phyloP scores from a whole-genome alignment of 2,888 invertebrate species.

The Troides oblongomaculatus region DNA sequence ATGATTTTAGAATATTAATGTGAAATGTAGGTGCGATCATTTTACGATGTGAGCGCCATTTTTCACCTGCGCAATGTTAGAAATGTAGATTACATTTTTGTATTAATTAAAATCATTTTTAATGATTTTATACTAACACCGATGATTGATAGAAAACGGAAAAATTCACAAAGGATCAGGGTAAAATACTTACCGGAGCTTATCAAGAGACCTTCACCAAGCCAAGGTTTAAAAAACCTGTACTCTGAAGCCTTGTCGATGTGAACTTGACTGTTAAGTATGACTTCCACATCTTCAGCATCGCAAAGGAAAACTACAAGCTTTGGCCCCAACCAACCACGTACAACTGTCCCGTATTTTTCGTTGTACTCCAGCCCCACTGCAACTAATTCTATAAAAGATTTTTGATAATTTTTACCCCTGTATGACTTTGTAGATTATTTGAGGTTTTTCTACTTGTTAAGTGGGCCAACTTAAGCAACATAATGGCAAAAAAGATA shows the following conservation, averaged over 20 bases:
- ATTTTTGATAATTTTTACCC: no score
- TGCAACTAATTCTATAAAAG: conserved; percentile 77
- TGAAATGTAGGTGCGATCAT: conserved; percentile 92
- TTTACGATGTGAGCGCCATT: conserved; percentile 90
- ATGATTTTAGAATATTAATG: conserved; percentile 89
- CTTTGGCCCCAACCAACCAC: conserved; percentile 85
- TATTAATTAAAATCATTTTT: background rate
- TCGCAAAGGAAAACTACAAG: conserved; percentile 84
- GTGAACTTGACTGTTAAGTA: conserved; percentile 87
- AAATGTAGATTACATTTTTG: background rate
- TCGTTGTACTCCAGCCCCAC: conserved; percentile 69
- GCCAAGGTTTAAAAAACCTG: conserved; percentile 88
- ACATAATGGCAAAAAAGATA: no score
- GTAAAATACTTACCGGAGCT: conserved; percentile 80
- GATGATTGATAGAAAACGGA: no score
- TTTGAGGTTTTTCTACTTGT: no score
- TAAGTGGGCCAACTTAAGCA: no score
- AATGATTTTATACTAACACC: background rate
- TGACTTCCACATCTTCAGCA: conserved; percentile 86
- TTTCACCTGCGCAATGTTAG: conserved; percentile 75
- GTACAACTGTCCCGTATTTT: conserved; percentile 76
- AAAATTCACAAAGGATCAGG: background rate
- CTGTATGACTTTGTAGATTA: no score
- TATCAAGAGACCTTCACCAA: conserved; percentile 88
- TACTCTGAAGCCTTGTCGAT: conserved; percentile 88